Evolutionary conservation across 2,113 vertebrate species (phyloP).

Genomic region (Gila orcuttii): DNA sequence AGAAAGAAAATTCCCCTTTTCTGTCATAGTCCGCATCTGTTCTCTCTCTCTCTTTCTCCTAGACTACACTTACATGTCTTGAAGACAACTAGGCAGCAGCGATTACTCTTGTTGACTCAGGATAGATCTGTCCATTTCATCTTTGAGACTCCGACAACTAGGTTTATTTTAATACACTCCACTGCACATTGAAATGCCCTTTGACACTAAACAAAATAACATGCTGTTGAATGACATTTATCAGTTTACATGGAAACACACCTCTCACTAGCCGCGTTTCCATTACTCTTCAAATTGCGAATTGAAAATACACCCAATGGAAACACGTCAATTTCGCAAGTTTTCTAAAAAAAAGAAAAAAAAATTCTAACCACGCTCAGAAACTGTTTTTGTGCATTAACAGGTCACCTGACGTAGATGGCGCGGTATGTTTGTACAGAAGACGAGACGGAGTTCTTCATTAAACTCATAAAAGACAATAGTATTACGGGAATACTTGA

Average conservation of each 20-base stretch:
- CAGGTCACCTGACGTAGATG: too few species aligned
- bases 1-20: not conserved
- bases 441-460: too few species aligned
- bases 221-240: constrained; percentile 30
- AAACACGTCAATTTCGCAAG: too few species aligned
- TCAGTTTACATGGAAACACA: not conserved
- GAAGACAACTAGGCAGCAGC: constrained; percentile 49
- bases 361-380: too few species aligned
- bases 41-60: constrained; percentile 7
- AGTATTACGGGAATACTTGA: too few species aligned
- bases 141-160: constrained; percentile 35
- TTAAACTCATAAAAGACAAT: too few species aligned
- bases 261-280: not conserved
- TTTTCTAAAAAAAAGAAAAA: too few species aligned
- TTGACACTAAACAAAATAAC: constrained; percentile 14
- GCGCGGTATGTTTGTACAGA: too few species aligned
- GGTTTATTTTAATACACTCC: constrained; percentile 44
- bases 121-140: constrained; percentile 55
- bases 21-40: not conserved
- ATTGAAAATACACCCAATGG: too few species aligned
- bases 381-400: too few species aligned
- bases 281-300: too few species aligned
- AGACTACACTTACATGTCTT: constrained; percentile 8
- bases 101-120: constrained; percentile 34
- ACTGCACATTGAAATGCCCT: constrained; percentile 16